phyloP scores from a whole-genome alignment of 2,113 vertebrate genomes.

The Arvicanthis niloticus region DNA sequence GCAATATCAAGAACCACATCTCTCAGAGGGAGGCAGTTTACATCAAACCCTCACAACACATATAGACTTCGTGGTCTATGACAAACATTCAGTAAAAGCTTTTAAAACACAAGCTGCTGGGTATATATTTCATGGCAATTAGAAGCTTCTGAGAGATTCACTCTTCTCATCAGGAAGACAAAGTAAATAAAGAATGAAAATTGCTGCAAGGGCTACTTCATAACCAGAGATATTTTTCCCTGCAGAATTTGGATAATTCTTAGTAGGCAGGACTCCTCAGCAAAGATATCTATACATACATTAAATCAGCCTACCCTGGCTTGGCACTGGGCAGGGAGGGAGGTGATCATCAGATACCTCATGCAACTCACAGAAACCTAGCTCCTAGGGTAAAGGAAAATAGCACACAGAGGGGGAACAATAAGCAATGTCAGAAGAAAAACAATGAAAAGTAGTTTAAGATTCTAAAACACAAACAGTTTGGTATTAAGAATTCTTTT shows the following conservation, averaged over 20 bases:
- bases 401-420: not conserved
- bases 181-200: not conserved
- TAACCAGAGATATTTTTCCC: not conserved
- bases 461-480: not conserved
- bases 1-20: not conserved
- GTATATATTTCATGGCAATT: not conserved
- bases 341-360: not conserved
- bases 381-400: not conserved
- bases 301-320: not conserved
- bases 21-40: constrained; percentile 2
- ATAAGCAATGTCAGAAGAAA: not conserved
- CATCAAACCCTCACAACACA: not conserved
- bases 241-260: not conserved
- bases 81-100: not conserved
- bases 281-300: not conserved
- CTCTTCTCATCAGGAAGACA: not conserved
- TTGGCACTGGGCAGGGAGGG: not conserved
- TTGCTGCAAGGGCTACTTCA: not conserved
- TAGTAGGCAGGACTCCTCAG: not conserved
- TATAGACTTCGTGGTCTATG: not conserved
- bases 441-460: not conserved
- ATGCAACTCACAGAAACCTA: not conserved
- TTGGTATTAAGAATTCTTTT: not conserved
- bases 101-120: not conserved
- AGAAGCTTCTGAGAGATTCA: not conserved